A percentile compares a stretch with the other conserved stretches of the same genome.
Conservation (phyloP, 37 sponge, comb jelly and placozoan genomes). For the Oscarella lobularis region DNA sequence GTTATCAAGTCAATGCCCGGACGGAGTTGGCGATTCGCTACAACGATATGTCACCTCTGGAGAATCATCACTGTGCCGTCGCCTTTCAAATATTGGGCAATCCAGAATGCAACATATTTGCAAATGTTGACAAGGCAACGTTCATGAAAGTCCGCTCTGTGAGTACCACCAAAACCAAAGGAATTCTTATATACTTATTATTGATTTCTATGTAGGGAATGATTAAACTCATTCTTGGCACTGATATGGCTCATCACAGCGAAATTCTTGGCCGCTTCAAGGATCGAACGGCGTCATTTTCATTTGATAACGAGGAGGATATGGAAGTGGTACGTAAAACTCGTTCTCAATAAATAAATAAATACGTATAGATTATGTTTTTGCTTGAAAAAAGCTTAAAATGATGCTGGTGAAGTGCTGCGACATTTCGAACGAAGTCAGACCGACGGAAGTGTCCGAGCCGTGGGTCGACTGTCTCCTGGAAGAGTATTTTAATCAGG, state of each 20-base stretch:
- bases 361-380: background rate
- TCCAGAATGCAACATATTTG: constrained; percentile 59
- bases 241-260: constrained; percentile 68
- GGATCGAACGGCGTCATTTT: constrained; percentile 8
- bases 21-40: constrained; percentile 75
- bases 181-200: background rate
- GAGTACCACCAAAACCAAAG: too few relatives aligned
- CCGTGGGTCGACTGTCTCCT: constrained; percentile 87
- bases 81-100: constrained; percentile 59
- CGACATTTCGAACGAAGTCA: constrained; percentile 78
- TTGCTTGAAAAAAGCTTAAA: constrained; percentile 31
- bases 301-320: constrained; percentile 26
- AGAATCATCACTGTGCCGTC: constrained; percentile 86
- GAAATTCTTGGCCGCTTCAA: constrained; percentile 44
- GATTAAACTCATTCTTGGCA: constrained; percentile 67
- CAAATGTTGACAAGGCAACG: constrained; percentile 14
- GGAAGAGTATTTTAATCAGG: constrained; percentile 69
- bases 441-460: constrained; percentile 64
- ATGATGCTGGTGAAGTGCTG: constrained; percentile 70
- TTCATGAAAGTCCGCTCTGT: constrained; percentile 41
- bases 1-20: constrained; percentile 73
- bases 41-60: constrained; percentile 86
- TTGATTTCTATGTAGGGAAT: constrained; percentile 39
- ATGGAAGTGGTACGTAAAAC: constrained; percentile 16
- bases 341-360: background rate